phyloP scores from a whole-genome alignment of 1,140 invertebrate species.

The Rhizoglyphus robini region DNA sequence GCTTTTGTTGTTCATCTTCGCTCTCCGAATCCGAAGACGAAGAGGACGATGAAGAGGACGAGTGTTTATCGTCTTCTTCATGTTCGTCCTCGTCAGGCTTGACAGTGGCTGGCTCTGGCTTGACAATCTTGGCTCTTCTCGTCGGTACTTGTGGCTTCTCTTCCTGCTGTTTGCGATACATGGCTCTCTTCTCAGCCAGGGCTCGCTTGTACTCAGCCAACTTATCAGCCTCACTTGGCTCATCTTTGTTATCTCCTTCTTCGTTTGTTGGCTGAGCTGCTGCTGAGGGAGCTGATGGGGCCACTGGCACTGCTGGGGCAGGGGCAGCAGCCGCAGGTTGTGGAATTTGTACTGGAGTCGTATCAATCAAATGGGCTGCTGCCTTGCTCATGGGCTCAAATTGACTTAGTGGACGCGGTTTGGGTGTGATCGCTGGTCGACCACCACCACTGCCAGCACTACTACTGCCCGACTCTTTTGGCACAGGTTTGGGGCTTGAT shows the following conservation, averaged over 20 bases:
- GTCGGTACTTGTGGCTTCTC: neutral
- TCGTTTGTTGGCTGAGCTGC: neutral
- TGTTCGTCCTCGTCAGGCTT: neutral
- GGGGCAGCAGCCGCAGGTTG: neutral
- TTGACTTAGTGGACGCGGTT: conserved; percentile 6
- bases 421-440: no score
- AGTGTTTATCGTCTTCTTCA: neutral
- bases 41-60: neutral
- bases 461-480: neutral
- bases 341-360: neutral
- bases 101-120: neutral
- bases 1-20: neutral
- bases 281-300: neutral
- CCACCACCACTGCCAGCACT: neutral
- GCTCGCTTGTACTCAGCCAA: conserved; percentile 9
- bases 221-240: neutral
- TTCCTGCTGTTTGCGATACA: conserved; percentile 1
- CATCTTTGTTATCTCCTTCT: neutral
- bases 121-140: neutral
- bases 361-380: no score
- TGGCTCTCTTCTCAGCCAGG: conserved; percentile 7
- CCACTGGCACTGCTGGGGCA: neutral
- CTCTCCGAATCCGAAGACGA: neutral
- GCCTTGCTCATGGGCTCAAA: neutral
- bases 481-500: neutral